Conservation (phyloP, 1,140 invertebrate genomes). For the Reticulitermes speratus region DNA sequence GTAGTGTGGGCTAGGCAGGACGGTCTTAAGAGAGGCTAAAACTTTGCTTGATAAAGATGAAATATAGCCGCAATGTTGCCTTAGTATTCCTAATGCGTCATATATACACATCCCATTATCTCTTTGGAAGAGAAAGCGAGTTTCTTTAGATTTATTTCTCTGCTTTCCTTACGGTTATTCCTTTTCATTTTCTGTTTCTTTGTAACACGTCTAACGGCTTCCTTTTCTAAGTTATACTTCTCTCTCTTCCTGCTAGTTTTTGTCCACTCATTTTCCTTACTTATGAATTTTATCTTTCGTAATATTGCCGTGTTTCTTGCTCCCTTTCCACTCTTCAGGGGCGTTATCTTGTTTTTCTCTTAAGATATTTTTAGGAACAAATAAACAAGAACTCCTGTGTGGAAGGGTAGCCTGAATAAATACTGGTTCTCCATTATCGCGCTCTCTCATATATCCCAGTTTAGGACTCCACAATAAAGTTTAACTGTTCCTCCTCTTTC, state of each 20-base stretch:
- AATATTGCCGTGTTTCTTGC: background rate
- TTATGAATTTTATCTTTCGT: background rate
- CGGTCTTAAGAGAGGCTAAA: background rate
- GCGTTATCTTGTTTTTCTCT: background rate
- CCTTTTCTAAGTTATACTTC: background rate
- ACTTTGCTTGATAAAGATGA: conserved; percentile 16
- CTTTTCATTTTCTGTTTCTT: too few species aligned
- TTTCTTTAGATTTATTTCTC: background rate
- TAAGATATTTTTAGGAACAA: background rate
- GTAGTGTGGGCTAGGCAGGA: background rate
- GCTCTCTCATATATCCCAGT: background rate
- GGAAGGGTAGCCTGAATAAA: background rate
- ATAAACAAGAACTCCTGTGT: background rate
- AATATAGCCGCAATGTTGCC: background rate
- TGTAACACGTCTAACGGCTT: too few species aligned
- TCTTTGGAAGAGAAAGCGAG: background rate
- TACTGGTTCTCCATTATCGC: background rate
- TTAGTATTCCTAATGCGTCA: background rate
- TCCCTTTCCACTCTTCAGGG: background rate
- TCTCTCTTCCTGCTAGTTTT: background rate
- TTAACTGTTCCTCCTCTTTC: background rate
- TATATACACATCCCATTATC: conserved; percentile 15
- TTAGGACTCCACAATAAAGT: background rate
- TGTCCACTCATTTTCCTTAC: background rate
- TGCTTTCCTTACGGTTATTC: background rate